A percentile compares a stretch with the other conserved stretches of the same genome.
phyloP scores from a whole-genome alignment of 64 coral and sea anemone species.

The Hydrozoanthus tunicans region DNA sequence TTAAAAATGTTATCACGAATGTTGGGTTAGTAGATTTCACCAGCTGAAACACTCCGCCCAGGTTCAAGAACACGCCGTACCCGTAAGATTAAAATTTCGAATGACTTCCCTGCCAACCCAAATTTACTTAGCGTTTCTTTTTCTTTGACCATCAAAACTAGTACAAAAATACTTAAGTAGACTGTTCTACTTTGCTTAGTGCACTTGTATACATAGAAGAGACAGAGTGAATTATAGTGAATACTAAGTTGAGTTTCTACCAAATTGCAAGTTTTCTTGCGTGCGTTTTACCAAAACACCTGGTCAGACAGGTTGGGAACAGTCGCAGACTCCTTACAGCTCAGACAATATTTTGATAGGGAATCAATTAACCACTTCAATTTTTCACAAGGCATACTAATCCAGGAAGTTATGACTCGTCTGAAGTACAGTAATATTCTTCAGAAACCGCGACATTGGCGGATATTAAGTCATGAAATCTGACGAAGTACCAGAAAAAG shows the following conservation, averaged over 20 bases:
- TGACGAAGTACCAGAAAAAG: no score
- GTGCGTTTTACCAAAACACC: not conserved
- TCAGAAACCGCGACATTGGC: not conserved
- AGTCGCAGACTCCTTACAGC: not conserved
- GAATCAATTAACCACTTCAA: slow-evolving; percentile 7
- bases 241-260: not conserved
- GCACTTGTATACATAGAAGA: not conserved
- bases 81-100: no score
- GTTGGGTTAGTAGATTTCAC: no score
- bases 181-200: no score
- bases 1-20: no score
- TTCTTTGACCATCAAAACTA: no score
- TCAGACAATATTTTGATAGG: not conserved
- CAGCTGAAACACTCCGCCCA: no score
- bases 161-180: no score
- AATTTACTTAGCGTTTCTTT: no score
- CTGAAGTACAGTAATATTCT: not conserved
- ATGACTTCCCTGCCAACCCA: no score
- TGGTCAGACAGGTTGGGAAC: not conserved
- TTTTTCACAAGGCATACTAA: not conserved
- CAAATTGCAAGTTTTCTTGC: not conserved
- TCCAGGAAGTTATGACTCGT: not conserved
- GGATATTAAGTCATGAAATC: no score
- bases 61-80: no score
- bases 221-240: not conserved